phyloP scores from a whole-genome alignment of 2,888 invertebrate species.

The Trileptium ribeirensis region DNA sequence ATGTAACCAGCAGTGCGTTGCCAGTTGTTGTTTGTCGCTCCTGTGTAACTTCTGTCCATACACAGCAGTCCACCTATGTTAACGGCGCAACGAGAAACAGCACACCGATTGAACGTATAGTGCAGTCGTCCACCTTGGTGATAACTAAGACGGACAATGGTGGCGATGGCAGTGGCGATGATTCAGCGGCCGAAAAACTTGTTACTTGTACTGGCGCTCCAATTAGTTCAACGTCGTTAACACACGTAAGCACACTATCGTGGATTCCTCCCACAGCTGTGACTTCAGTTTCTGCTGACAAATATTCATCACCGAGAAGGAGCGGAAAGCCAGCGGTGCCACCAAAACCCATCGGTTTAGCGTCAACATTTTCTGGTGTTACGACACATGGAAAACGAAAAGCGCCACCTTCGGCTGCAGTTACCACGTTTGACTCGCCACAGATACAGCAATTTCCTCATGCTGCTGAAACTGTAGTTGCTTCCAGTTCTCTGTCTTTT shows the following conservation, averaged over 20 bases:
- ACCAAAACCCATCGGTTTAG: conserved; percentile 39
- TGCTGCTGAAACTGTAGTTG: too few species aligned
- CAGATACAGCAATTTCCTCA: too few species aligned
- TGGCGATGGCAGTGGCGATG: too few species aligned
- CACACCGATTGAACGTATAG: not conserved
- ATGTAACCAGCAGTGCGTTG: not conserved
- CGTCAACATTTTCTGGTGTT: not conserved
- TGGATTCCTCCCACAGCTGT: not conserved
- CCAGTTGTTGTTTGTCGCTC: not conserved
- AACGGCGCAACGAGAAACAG: not conserved
- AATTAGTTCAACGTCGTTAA: not conserved
- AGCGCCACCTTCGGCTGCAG: too few species aligned
- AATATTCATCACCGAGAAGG: too few species aligned
- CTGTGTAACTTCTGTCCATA: not conserved
- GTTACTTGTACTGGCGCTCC: not conserved
- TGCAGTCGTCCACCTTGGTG: not conserved
- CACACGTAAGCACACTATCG: not conserved
- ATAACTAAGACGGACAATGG: not conserved
- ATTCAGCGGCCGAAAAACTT: not conserved
- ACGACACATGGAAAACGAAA: too few species aligned
- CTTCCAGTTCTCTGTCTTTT: too few species aligned
- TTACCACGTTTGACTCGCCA: too few species aligned
- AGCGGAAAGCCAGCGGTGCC: conserved; percentile 44
- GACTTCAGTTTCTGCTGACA: too few species aligned
- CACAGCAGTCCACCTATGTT: not conserved